A percentile compares a stretch with the other conserved stretches of the same genome.
Conservation (phyloP, 2,113 vertebrate genomes). For the Oceanites oceanicus region DNA sequence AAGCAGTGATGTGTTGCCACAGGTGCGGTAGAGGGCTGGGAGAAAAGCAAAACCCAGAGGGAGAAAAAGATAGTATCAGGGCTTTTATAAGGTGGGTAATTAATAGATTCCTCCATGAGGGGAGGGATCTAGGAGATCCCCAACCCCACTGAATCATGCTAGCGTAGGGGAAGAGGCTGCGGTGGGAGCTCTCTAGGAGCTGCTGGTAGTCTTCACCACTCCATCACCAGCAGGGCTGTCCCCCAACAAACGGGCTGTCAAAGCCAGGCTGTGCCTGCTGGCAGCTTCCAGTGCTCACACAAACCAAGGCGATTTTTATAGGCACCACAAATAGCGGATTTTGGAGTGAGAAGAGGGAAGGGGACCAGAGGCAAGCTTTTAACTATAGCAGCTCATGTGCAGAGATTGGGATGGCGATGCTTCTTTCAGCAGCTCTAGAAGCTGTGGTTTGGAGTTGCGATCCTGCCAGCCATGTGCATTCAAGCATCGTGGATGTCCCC, state of each 20-base stretch:
- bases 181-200: background rate
- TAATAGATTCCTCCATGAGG: background rate
- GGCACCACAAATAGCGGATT: background rate
- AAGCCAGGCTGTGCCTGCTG: background rate
- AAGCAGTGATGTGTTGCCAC: background rate
- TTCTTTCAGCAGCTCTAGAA: background rate
- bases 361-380: background rate
- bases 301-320: background rate
- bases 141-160: background rate
- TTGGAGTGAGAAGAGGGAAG: background rate
- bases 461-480: background rate
- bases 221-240: background rate
- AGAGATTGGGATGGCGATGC: background rate
- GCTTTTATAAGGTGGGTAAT: background rate
- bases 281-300: background rate
- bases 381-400: background rate
- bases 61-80: background rate
- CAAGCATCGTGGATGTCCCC: background rate
- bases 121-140: background rate
- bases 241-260: background rate
- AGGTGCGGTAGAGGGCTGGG: fast-evolving
- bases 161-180: background rate
- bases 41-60: background rate
- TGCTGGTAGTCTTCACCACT: background rate
- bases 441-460: background rate